A percentile compares a stretch with the other conserved stretches of the same genome.
Evolutionary conservation across 2,797 vertebrate species (phyloP).

Genomic region (Falco concolor): DNA sequence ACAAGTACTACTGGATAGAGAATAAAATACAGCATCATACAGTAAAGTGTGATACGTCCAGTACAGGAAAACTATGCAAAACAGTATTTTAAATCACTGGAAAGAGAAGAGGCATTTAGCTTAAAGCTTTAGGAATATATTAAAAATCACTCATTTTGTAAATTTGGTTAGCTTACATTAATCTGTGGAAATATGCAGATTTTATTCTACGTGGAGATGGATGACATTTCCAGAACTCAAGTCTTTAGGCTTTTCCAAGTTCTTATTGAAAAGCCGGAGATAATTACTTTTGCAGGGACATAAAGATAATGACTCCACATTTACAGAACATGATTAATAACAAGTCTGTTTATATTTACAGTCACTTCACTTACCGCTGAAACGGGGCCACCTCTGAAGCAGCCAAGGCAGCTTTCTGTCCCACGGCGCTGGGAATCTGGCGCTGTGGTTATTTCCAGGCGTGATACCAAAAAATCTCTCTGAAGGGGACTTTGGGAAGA

Average conservation of each 20-base stretch:
- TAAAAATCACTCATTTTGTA: neutral
- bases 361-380: neutral
- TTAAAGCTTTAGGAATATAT: neutral
- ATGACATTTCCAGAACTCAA: neutral
- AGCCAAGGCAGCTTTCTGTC: neutral
- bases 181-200: neutral
- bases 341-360: conserved; percentile 10
- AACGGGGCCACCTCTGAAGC: neutral
- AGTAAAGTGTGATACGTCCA: accelerated
- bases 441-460: neutral
- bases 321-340: neutral
- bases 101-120: neutral
- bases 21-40: neutral
- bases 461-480: neutral
- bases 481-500: neutral
- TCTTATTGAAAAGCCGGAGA: neutral
- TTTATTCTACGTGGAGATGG: neutral
- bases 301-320: neutral
- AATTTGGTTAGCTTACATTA: neutral
- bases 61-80: neutral
- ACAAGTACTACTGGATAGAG: neutral
- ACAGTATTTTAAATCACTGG: neutral
- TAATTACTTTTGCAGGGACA: conserved; percentile 43
- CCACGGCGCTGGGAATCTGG: accelerated
- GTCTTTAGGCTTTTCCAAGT: neutral